Evolutionary conservation across 2,888 invertebrate species (phyloP).

Genomic region (Tetranychus piercei): DNA sequence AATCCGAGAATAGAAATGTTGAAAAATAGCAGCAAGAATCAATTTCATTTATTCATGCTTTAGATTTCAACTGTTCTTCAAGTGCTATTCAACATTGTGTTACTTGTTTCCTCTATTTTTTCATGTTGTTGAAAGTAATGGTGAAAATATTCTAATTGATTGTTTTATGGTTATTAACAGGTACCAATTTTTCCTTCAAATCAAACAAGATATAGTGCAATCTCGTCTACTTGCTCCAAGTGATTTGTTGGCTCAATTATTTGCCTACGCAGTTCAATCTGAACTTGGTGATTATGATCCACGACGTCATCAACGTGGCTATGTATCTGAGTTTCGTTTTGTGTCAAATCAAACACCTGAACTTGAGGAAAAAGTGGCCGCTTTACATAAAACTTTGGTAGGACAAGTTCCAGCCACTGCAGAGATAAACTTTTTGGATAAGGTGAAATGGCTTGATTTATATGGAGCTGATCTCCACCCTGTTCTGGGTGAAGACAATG

Average conservation of each 20-base stretch:
- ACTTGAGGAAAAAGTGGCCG: slow-evolving; percentile 64
- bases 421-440: slow-evolving; percentile 82
- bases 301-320: slow-evolving; percentile 64
- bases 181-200: slow-evolving; percentile 90
- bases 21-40: no score
- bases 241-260: slow-evolving; percentile 74
- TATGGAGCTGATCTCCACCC: slow-evolving; percentile 94
- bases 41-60: background rate
- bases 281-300: slow-evolving; percentile 87
- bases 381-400: slow-evolving; percentile 70
- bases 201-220: slow-evolving; percentile 86
- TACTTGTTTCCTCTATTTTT: background rate
- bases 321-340: slow-evolving; percentile 84
- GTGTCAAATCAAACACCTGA: slow-evolving; percentile 78
- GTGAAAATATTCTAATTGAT: background rate
- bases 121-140: background rate
- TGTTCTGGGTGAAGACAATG: slow-evolving; percentile 84
- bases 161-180: slow-evolving; percentile 39
- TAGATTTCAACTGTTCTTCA: background rate
- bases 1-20: no score
- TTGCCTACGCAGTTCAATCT: slow-evolving; percentile 81
- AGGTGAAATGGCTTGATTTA: slow-evolving; percentile 96
- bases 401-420: slow-evolving; percentile 77
- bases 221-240: slow-evolving; percentile 75
- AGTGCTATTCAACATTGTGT: background rate